Percentiles rank a stretch among this genome's conserved stretches.
phyloP scores from a whole-genome alignment of 2,113 vertebrate genomes.

The Ptilonorhynchus violaceus region DNA sequence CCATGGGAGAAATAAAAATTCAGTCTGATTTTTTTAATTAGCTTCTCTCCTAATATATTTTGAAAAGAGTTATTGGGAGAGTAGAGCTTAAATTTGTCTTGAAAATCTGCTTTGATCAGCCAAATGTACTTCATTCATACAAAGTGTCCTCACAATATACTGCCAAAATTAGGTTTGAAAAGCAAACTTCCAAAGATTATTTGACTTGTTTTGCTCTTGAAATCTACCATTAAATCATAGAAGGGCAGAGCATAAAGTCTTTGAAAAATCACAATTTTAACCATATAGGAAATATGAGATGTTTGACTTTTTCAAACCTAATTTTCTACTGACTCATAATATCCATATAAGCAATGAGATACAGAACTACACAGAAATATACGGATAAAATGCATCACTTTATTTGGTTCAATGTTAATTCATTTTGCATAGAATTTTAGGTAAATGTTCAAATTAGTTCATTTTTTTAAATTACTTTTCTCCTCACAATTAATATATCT shows the following conservation, averaged over 20 bases:
- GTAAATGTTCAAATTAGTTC: background rate
- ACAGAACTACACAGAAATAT: background rate
- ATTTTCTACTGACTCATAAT: background rate
- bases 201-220: background rate
- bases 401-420: background rate
- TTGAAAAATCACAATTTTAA: background rate
- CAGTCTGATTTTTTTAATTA: background rate
- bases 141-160: background rate
- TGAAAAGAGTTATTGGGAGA: background rate
- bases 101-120: background rate
- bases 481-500: background rate
- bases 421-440: background rate
- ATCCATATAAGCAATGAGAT: background rate
- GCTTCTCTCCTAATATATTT: background rate
- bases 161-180: background rate
- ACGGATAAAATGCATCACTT: background rate
- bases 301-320: background rate
- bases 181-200: background rate
- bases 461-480: background rate
- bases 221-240: background rate
- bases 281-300: background rate
- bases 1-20: background rate
- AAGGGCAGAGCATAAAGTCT: background rate
- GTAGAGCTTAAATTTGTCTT: background rate
- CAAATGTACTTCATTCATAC: background rate